A percentile compares a stretch with the other conserved stretches of the same genome.
phyloP scores from a whole-genome alignment of 2,888 invertebrate genomes.

The Apotomis betuletana region DNA sequence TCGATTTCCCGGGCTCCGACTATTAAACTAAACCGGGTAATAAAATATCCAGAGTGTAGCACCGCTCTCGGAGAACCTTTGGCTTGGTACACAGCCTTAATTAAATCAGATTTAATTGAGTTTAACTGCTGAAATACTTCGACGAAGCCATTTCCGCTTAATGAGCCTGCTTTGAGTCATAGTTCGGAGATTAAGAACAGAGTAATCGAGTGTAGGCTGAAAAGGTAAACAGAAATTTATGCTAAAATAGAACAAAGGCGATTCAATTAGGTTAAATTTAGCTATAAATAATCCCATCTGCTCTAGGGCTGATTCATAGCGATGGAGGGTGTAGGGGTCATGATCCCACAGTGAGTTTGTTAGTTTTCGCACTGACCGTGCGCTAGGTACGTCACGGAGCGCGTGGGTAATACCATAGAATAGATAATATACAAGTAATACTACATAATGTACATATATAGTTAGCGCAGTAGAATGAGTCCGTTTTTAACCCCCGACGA shows the following conservation, averaged over 20 bases:
- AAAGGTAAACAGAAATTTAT: background rate
- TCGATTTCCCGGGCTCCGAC: background rate
- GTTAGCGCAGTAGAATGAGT: no score
- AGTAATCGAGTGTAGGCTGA: slow-evolving; percentile 3
- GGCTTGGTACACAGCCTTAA: slow-evolving; percentile 13
- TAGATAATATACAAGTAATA: no score
- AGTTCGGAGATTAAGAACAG: slow-evolving; percentile 1
- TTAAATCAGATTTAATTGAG: slow-evolving; percentile 18
- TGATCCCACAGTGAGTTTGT: no score
- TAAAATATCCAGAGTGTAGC: background rate
- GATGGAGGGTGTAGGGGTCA: no score
- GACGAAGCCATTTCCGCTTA: background rate
- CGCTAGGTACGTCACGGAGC: no score
- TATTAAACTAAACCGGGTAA: slow-evolving; percentile 24
- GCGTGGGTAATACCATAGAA: no score
- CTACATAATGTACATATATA: no score
- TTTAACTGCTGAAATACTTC: slow-evolving; percentile 18
- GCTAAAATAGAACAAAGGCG: background rate
- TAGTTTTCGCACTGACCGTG: no score
- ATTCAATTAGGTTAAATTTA: background rate
- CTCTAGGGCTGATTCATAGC: no score
- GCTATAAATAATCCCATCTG: background rate
- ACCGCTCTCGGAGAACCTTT: slow-evolving; percentile 1
- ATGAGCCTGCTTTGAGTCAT: slow-evolving; percentile 6
- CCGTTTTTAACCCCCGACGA: no score